Conservation (phyloP, 2,113 vertebrate genomes). For the Carollia perspicillata region DNA sequence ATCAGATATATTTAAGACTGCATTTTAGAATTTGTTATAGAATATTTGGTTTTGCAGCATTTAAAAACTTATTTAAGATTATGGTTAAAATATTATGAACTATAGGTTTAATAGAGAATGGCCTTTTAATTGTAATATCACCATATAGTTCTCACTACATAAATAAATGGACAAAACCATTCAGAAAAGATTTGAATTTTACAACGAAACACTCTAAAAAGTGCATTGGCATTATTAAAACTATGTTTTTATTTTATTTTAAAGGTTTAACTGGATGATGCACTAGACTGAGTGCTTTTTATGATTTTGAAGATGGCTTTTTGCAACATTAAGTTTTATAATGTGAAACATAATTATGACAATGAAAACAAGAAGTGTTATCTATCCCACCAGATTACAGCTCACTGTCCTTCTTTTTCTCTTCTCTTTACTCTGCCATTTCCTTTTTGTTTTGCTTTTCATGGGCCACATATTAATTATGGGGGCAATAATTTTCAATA, state of each 20-base stretch:
- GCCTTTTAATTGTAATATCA: constrained; percentile 20
- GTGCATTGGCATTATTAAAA: constrained; percentile 16
- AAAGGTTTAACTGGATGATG: constrained; percentile 22
- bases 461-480: neutral
- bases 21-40: neutral
- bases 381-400: constrained; percentile 29
- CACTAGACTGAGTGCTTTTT: constrained; percentile 49
- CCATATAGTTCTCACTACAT: neutral
- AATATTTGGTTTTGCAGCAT: neutral
- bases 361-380: constrained; percentile 53
- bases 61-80: constrained; percentile 48
- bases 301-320: constrained; percentile 59
- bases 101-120: constrained; percentile 6
- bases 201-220: constrained; percentile 45
- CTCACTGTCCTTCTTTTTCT: neutral
- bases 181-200: constrained; percentile 32
- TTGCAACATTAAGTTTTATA: constrained; percentile 70
- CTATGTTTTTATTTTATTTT: constrained; percentile 54
- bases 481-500: neutral
- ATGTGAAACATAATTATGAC: constrained; percentile 59
- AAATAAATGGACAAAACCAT: constrained; percentile 30
- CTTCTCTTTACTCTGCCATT: neutral
- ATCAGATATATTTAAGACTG: neutral
- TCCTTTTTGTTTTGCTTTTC: neutral
- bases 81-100: constrained; percentile 28